Base-by-base conservation (phyloP, 2,113 vertebrate species). In the Tyrannus savana region DNA sequence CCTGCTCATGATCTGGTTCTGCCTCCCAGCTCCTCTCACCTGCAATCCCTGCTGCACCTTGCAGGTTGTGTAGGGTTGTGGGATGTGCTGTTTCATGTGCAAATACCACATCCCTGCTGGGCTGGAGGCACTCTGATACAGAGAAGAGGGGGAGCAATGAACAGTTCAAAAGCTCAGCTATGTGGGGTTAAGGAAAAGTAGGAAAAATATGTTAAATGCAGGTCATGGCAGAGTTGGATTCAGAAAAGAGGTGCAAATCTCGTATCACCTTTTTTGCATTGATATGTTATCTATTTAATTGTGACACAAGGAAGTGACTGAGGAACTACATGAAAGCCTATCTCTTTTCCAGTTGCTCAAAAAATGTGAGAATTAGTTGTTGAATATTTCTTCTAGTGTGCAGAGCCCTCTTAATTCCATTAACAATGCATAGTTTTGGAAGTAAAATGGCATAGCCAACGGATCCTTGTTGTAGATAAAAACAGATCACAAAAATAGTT, bases 11-110 rank as follows among this genome's bases (percentile, higher is more conserved):
- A 8, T 30, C 19, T 10, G n/a, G 37, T 10, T 21, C 5, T 66
- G 50, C 15, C 31, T 42, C 19, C 0, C 1, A 59, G 19, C 41
- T 28, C 35, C 39, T 4, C 35, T 59, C 9, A 2, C 24, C 52
- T 76, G 58, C 41, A 35, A 5, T 25, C 47, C 0, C 1, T 21
- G 21, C 46, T 42, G 7, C 28, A 3, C 42, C 28, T 22, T 33
- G 23, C 17, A 44, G 41, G 41, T 0, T 47, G 22, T 24, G 2
- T 3, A 12, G 27, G 15, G 22, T 4, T 16, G 3, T 23, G 42
- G 0, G 55, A 14, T 19, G 58, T 0, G 3, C 64, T 46, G 35
- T 9, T 31, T 1, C 4, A 4, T 6, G n/a, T 21, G 19, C 56
- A 31, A 44, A 3, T 17, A 12, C 46, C n/a, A 35, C 31, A 9